phyloP scores from a whole-genome alignment of 2,797 vertebrate genomes.

The Chelon auratus region DNA sequence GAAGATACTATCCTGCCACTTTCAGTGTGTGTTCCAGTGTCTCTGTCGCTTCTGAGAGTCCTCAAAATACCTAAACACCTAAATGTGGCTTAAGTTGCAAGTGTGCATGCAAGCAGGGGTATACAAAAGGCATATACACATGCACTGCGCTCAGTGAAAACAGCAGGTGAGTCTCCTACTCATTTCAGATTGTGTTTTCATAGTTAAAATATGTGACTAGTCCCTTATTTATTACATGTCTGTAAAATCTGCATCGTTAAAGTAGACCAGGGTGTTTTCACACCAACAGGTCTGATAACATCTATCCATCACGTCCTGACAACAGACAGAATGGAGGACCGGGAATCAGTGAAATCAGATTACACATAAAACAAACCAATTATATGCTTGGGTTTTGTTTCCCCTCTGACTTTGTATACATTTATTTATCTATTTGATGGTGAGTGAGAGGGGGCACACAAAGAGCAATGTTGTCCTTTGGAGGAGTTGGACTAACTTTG shows the following conservation, averaged over 20 bases:
- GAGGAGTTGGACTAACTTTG: constrained; percentile 88
- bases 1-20: not conserved
- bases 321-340: constrained; percentile 30
- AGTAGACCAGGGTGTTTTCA: constrained; percentile 12
- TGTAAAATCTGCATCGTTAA: constrained; percentile 26
- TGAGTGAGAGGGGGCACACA: constrained; percentile 81
- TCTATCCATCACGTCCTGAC: constrained; percentile 41
- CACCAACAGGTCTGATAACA: constrained; percentile 17
- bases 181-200: constrained; percentile 44
- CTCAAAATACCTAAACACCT: not conserved
- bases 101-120: constrained; percentile 4
- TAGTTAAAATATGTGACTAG: not conserved
- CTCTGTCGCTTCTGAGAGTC: not conserved
- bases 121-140: not conserved
- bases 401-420: constrained; percentile 75
- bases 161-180: constrained; percentile 14
- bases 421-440: constrained; percentile 83
- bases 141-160: constrained; percentile 61
- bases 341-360: constrained; percentile 70
- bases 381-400: constrained; percentile 76
- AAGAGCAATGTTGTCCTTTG: constrained; percentile 94
- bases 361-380: constrained; percentile 80
- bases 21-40: not conserved
- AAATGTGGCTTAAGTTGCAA: not conserved
- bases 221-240: not conserved